Percentiles rank a stretch among this genome's conserved stretches.
Evolutionary conservation across 2,888 invertebrate genomes (phyloP).

Genomic region (Hydropsyche betteni): DNA sequence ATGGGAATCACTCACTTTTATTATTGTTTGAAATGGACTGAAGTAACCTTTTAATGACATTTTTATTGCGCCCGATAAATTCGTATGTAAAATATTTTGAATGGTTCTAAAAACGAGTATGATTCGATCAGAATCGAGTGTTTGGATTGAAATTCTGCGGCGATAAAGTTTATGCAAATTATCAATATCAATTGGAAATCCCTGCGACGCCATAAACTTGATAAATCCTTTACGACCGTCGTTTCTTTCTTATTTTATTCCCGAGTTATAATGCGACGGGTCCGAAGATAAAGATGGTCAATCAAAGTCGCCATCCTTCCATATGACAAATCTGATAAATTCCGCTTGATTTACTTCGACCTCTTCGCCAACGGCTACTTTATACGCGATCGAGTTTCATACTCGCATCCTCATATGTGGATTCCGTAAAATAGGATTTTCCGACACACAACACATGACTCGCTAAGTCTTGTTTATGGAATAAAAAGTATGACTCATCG

Average conservation of each 20-base stretch:
- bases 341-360: constrained; percentile 20
- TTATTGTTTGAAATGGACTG: too few relatives aligned
- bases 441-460: too few relatives aligned
- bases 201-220: background rate
- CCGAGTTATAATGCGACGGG: constrained; percentile 30
- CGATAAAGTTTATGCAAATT: background rate
- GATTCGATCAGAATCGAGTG: too few relatives aligned
- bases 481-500: background rate
- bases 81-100: too few relatives aligned
- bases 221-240: too few relatives aligned
- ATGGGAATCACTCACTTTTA: too few relatives aligned
- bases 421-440: too few relatives aligned
- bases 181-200: background rate
- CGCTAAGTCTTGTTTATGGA: background rate
- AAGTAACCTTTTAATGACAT: too few relatives aligned
- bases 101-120: too few relatives aligned
- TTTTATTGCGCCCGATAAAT: too few relatives aligned
- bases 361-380: constrained; percentile 16
- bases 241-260: constrained; percentile 11
- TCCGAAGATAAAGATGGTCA: constrained; percentile 35
- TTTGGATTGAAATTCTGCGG: background rate
- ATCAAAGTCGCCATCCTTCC: constrained; percentile 39
- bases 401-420: too few relatives aligned
- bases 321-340: constrained; percentile 31
- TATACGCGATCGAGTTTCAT: background rate